Evolutionary conservation across 2,888 invertebrate species (phyloP), one percentile per base, ranked within the genome.

Genomic region (Nomada goodeniana): DNA sequence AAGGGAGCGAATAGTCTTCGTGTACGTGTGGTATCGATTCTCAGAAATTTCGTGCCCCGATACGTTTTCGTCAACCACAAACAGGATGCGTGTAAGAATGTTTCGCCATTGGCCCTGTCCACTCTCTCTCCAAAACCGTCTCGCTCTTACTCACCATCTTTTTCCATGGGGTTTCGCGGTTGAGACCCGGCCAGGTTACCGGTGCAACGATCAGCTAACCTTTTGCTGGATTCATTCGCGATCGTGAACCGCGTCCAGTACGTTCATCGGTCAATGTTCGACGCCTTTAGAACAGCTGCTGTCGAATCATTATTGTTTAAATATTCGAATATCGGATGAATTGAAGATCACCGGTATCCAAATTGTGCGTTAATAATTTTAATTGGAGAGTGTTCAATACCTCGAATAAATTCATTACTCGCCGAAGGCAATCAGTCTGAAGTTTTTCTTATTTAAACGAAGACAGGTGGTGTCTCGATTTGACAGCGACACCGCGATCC

Each of bases 61-160:
- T 91, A 92, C 90, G 91, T 92, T 92, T 88, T 92, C 92, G 92
- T 92, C 92, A 92, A 92, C 92, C 91, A 91, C 92, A 92, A 92
- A 91, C 91, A 92, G 91, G 91, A 91, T 92, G 92, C 91, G 93
- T 91, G 92, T 89, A 91, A 91, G 91, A 93, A 92, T 91, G 90
- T 89, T 82, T 87, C 87, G 86, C 83, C 88, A 84, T 85, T 83
- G 83, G 75, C 80, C 76, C 82, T 87, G 82, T 75, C 71, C 29
- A 44, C 52, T 15, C 52, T 20, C 52, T 20, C 36, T 36, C 26
- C 13, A 5, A 15, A 64, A 18, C 18, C 23, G 55, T 23, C 44
- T 53, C 60, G 61, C 42, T 57, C 47, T n/a, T 29, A 60, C 53
- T 61, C 44, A 15, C 68, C 71, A 55, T 70, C 57, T 76, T 67